Percentiles rank a stretch among this genome's conserved stretches.
Evolutionary conservation across 2,888 invertebrate species (phyloP).

Genomic region (Eupithecia centaureata): DNA sequence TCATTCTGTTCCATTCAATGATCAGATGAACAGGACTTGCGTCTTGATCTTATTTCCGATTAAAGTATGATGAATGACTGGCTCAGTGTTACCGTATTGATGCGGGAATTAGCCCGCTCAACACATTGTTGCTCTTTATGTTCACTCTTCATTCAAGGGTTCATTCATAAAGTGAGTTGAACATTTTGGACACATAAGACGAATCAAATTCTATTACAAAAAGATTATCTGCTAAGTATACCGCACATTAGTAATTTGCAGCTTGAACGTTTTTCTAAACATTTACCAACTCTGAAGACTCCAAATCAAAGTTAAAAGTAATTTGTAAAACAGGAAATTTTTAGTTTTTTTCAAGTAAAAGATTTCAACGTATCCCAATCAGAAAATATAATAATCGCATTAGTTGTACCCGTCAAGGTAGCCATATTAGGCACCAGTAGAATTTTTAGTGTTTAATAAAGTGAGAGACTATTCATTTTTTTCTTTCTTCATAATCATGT

Average conservation of each 20-base stretch:
- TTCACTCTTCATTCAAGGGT: conserved; percentile 4
- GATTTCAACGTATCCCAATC: conserved; percentile 35
- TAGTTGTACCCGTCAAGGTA: conserved; percentile 16
- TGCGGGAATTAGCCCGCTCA: conserved; percentile 56
- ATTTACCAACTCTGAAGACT: neutral
- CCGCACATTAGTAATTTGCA: conserved; percentile 6
- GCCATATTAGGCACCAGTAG: conserved; percentile 19
- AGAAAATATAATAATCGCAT: conserved; percentile 27
- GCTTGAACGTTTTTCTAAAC: neutral
- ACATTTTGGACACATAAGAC: neutral
- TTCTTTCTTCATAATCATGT: conserved; percentile 46
- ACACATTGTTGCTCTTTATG: conserved; percentile 43
- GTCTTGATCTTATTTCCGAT: conserved; percentile 70
- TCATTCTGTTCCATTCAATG: conserved; percentile 64
- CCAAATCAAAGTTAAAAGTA: neutral
- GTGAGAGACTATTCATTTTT: conserved; percentile 44
- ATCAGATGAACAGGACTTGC: conserved; percentile 60
- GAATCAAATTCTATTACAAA: neutral
- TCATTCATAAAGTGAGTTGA: neutral
- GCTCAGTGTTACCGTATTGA: conserved; percentile 56
- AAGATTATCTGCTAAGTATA: conserved; percentile 15
- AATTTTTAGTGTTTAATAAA: conserved; percentile 38
- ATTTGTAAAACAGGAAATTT: neutral
- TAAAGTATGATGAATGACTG: conserved; percentile 72
- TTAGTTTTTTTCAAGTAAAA: conserved; percentile 19